Evolutionary conservation across 64 coral and sea anemone species (phyloP), one percentile per base, ranked within the genome.

Genomic region (Stylophora pistillata): DNA sequence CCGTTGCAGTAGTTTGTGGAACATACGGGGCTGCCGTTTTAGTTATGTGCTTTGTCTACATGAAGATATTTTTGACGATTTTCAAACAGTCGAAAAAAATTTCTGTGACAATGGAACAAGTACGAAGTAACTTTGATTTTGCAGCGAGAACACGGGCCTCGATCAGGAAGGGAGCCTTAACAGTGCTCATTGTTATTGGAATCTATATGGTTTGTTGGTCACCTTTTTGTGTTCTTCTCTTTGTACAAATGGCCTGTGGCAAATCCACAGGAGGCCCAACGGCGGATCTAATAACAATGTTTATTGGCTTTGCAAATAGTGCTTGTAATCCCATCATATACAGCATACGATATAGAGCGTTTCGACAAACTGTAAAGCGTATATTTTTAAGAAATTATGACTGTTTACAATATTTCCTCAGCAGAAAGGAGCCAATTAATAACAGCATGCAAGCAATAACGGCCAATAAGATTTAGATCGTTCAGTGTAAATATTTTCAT

Each of bases 281-380:
- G 27, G 85, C 89, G 14, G 81, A 73, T 54, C 10, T 89, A 23
- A 62, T 95, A 71, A 89, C 90, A 3, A 95, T 95, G 94, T 95
- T 95, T 47, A 73, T 95, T 55, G 94, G 94, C 14, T 95, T 95
- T 29, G 65, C 81, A 2, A 95, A 95, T 34, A 95, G 94, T n/a
- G 90, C 89, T 25, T 92, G 90, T 62, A 95, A 95, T 37, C 94
- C 94, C 2, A 86, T 95, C 16, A 92, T 95, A 15, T 95, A 95
- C 26, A 92, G 89, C 37, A 87, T 95, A 15, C 88, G 91, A 70
- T 92, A 95, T 74, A 73, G 54, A 68, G 62, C 61, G 32, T 95
- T 95, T 73, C 78, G 94, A 63, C 11, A 13, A 18, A 74, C 82
- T 33, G 17, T 89, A 17, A 23, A 82, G 17, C 69, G 41, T 6